These are phyloP conservation scores for Urocitellus parryii DNA, from an alignment of 2,113 vertebrate species.

Conservation along the genomic window DNA sequence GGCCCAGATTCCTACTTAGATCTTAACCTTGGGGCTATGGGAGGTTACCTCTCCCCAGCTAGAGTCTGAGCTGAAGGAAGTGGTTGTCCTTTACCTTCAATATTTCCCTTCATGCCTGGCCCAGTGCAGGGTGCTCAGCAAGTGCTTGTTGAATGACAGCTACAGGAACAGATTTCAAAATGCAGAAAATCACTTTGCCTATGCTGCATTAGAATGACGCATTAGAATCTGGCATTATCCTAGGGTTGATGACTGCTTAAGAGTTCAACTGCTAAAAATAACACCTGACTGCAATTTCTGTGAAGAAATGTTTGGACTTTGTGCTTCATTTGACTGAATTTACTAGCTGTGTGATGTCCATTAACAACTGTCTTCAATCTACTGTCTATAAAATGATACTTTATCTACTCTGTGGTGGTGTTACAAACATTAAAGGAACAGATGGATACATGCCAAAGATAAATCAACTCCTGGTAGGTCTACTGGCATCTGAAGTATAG, in stretches of 20 bases:
- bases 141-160: background rate
- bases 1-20: background rate
- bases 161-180: background rate
- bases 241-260: background rate
- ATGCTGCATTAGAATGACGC: background rate
- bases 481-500: background rate
- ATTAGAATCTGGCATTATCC: background rate
- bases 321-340: background rate
- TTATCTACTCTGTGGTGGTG: background rate
- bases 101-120: background rate
- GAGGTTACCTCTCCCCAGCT: background rate
- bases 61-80: background rate
- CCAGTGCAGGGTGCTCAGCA: background rate
- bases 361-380: background rate
- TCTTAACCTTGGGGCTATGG: no score
- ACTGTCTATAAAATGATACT: background rate
- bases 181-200: background rate
- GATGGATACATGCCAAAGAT: background rate
- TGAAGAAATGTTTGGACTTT: background rate
- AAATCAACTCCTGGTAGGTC: background rate
- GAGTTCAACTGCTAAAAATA: background rate
- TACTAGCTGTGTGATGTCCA: background rate
- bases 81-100: fast-evolving
- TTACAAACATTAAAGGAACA: background rate
- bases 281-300: background rate